Percentiles rank a stretch among this genome's conserved stretches.
Evolutionary conservation across 2,797 vertebrate genomes (phyloP).

Genomic region (Salarias fasciatus): DNA sequence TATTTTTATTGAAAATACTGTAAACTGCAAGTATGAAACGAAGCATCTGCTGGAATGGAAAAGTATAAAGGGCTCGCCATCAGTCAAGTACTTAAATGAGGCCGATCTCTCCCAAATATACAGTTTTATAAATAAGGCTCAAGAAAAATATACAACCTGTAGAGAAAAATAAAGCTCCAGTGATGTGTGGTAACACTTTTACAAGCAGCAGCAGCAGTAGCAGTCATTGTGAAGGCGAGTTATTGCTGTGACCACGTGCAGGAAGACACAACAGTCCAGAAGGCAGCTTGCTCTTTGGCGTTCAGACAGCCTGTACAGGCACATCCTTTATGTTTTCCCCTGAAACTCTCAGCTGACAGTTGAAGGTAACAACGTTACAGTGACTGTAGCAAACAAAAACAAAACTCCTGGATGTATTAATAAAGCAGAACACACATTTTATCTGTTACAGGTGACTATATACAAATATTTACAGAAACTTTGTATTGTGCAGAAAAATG

Average conservation of each 20-base stretch:
- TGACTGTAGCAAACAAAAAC: constrained; percentile 31
- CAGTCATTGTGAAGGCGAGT: constrained; percentile 48
- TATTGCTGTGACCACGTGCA: constrained; percentile 33
- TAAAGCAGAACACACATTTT: constrained; percentile 29
- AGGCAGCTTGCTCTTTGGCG: constrained; percentile 62
- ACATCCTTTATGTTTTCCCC: constrained; percentile 25
- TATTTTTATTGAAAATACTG: constrained; percentile 77
- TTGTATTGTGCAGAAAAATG: constrained; percentile 48
- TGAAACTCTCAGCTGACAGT: constrained; percentile 28
- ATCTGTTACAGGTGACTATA: constrained; percentile 28
- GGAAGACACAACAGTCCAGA: constrained; percentile 36
- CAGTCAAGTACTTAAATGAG: constrained; percentile 58
- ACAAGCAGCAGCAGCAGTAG: constrained; percentile 60
- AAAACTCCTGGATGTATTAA: constrained; percentile 21
- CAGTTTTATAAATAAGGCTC: constrained; percentile 78
- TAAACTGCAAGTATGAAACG: constrained; percentile 69
- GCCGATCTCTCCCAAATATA: constrained; percentile 60
- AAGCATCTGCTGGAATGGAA: constrained; percentile 56
- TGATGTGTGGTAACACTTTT: constrained; percentile 60
- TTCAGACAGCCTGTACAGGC: constrained; percentile 20
- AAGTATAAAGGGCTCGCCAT: constrained; percentile 50
- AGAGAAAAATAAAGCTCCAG: constrained; percentile 70
- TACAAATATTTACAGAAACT: constrained; percentile 48
- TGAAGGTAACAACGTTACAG: constrained; percentile 30
- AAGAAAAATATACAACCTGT: constrained; percentile 66